These are phyloP conservation scores for Odiellus spinosus DNA, from an alignment of 2,888 invertebrate species.

Conservation along the genomic window DNA sequence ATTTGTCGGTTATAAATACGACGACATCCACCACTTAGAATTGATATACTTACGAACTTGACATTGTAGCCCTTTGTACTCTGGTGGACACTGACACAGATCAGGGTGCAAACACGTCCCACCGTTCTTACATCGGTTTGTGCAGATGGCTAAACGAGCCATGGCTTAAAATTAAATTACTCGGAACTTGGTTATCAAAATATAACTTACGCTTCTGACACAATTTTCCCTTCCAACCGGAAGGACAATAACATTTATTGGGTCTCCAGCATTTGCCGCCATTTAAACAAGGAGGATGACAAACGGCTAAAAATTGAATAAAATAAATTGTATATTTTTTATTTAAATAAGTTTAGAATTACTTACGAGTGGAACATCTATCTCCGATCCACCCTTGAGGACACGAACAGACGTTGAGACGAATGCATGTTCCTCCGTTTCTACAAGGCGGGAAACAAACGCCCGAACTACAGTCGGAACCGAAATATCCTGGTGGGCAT, in stretches of 20 bases:
- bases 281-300: not conserved
- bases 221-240: not conserved
- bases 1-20: not conserved
- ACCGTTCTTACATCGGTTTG: not conserved
- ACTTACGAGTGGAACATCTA: not conserved
- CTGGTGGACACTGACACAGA: not conserved
- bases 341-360: too few species aligned
- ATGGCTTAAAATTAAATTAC: not conserved
- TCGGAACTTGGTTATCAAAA: not conserved
- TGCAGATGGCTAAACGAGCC: not conserved
- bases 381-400: slow-evolving; percentile 1
- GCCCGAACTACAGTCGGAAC: slow-evolving; percentile 1
- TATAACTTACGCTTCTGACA: not conserved
- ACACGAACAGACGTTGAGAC: not conserved
- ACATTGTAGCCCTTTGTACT: too few species aligned
- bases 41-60: not conserved
- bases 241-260: not conserved
- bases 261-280: slow-evolving; percentile 1
- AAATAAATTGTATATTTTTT: too few species aligned
- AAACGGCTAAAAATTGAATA: not conserved
- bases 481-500: not conserved
- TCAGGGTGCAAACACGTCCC: not conserved
- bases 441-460: not conserved
- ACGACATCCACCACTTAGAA: not conserved
- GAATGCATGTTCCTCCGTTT: not conserved